Evolutionary conservation across 2,888 invertebrate species (phyloP), one percentile per base, ranked within the genome.

Genomic region (Aporophyla nigra): DNA sequence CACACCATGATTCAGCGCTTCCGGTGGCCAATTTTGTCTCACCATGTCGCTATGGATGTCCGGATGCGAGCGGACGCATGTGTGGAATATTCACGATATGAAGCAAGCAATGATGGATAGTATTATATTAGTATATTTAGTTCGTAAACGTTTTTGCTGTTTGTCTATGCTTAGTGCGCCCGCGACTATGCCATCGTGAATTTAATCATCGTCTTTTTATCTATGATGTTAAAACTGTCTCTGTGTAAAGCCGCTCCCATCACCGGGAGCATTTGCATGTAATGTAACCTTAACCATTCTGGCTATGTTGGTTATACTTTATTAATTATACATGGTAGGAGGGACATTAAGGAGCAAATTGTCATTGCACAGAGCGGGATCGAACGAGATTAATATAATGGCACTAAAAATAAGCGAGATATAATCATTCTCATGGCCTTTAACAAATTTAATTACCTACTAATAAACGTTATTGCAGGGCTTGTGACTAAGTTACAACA

Each of bases 21-120:
- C 79, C 79, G 49, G 79, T 62, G 27, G 9, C 27, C 49, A 49
- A 19, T 14, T 61, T 74, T 74, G 5, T 74, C 53, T 58, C n/a
- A 33, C 27, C 16, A 49, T 33, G 0, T 0, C 24, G 6, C 6
- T 54, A 10, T 78, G n/a, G 27, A 49, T 16, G 12, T 62, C 71
- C 79, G 71, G 27, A 62, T 78, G 49, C 0, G 43, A 62, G 62
- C 40, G 27, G 49, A 54, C 33, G 14, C 19, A 78, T 49, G 40
- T 78, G 71, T 62, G 59, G 68, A 49, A 21, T 53, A 27, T 49
- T 10, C 63, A 19, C 10, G 14, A 51, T 10, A 43, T 2, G 6
- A 63, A 43, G 16, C 51, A 16, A 51, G 21, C 9, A 33, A n/a
- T 21, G 2, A 51, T 21, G 21, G 5, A 5, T 5, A 21, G 2